phyloP scores from a whole-genome alignment of 2,888 invertebrate species.

The Rhabditophanes sp. region DNA sequence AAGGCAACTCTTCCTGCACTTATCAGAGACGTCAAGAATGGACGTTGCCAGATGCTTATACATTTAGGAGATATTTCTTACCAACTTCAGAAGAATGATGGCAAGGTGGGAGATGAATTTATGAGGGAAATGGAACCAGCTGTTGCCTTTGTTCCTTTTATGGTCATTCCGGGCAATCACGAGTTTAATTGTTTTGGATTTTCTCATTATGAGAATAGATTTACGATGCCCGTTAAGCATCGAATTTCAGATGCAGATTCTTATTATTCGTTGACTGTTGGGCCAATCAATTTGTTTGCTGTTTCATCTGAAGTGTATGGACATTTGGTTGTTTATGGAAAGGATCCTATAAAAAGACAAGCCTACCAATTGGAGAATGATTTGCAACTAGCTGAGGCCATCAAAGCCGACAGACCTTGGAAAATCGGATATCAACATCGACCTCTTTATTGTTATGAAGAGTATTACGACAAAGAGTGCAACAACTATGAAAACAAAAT shows the following conservation, averaged over 20 bases:
- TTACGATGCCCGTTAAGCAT: slow-evolving; percentile 73
- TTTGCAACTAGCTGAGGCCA: too few relatives aligned
- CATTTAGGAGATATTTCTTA: slow-evolving; percentile 73
- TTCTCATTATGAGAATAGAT: slow-evolving; percentile 74
- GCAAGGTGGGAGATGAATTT: slow-evolving; percentile 70
- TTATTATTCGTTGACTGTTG: too few relatives aligned
- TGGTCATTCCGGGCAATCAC: slow-evolving; percentile 59
- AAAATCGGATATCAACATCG: slow-evolving; percentile 68
- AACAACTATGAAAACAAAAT: slow-evolving; percentile 40
- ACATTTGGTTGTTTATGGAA: too few relatives aligned
- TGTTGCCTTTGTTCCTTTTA: slow-evolving; percentile 72
- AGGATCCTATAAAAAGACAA: too few relatives aligned
- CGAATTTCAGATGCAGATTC: too few relatives aligned
- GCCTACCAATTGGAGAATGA: too few relatives aligned
- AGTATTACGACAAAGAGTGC: slow-evolving; percentile 46
- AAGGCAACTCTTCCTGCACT: slow-evolving; percentile 67
- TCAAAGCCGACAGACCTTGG: slow-evolving; percentile 60
- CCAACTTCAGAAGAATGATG: slow-evolving; percentile 66
- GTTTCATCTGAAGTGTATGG: too few relatives aligned
- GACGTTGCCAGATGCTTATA: slow-evolving; percentile 43
- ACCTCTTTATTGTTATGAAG: slow-evolving; percentile 69
- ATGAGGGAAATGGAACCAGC: slow-evolving; percentile 77
- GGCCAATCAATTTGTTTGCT: too few relatives aligned
- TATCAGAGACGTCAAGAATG: slow-evolving; percentile 64
- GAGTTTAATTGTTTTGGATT: slow-evolving; percentile 60